These are phyloP conservation scores for Mormoops blainvillei DNA, from an alignment of 2,113 vertebrate genomes.

Conservation along the genomic window DNA sequence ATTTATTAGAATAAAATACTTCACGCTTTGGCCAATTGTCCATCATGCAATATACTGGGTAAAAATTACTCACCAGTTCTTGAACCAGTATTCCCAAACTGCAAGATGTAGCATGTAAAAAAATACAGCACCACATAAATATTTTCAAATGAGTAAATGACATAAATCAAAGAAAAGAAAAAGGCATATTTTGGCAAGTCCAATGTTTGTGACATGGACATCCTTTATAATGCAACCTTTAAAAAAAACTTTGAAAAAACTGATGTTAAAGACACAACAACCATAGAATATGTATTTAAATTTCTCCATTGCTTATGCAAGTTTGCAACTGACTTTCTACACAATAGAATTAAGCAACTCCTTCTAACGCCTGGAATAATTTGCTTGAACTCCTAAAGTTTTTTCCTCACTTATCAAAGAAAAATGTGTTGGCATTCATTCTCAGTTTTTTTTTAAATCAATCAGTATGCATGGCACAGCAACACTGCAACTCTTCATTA, in stretches of 20 bases:
- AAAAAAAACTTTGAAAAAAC: neutral
- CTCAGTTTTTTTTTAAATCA: neutral
- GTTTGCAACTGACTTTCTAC: neutral
- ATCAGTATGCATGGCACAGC: neutral
- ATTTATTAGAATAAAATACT: neutral
- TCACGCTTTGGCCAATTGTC: neutral
- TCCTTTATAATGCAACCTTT: neutral
- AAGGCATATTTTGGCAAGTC: neutral
- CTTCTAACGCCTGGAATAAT: conserved; percentile 20
- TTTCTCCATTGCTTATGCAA: neutral
- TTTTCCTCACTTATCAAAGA: neutral
- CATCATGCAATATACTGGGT: neutral
- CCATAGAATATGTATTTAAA: neutral
- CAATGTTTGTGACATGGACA: neutral
- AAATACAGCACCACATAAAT: conserved; percentile 38
- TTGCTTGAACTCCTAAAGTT: neutral
- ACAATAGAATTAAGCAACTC: neutral
- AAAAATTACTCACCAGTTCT: conserved; percentile 55
- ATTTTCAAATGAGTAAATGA: neutral
- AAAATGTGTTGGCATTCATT: conserved; percentile 30
- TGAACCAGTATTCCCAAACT: conserved; percentile 35
- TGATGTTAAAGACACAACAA: neutral
- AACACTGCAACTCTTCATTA: conserved; percentile 53
- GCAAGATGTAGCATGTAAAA: conserved; percentile 62
- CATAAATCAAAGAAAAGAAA: neutral